Evolutionary conservation across 2,797 vertebrate genomes (phyloP).

Genomic region (Macropus fuliginosus): DNA sequence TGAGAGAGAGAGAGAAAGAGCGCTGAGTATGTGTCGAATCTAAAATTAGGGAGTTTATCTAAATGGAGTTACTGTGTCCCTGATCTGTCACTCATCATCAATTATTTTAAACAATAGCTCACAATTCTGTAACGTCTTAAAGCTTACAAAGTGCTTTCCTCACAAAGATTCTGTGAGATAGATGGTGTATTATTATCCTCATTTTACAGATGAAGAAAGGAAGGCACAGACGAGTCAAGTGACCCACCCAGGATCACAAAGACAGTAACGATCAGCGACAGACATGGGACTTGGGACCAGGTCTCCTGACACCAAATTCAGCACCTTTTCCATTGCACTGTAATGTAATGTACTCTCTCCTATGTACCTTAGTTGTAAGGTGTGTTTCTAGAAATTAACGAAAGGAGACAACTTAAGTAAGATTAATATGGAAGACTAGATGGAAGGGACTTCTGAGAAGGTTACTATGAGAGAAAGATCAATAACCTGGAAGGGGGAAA

Average conservation of each 20-base stretch:
- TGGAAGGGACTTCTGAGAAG: not conserved
- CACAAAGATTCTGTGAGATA: too few relatives aligned
- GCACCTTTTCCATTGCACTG: not conserved
- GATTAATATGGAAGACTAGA: not conserved
- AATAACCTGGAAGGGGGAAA: not conserved
- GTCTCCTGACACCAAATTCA: not conserved
- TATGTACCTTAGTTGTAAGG: not conserved
- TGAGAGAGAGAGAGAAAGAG: too few relatives aligned
- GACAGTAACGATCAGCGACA: not conserved
- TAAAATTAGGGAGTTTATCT: not conserved
- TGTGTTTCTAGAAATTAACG: not conserved
- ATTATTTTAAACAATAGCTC: not conserved
- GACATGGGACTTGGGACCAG: not conserved
- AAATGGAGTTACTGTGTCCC: not conserved
- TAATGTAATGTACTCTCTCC: not conserved
- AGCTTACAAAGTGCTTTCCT: not conserved
- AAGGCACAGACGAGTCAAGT: not conserved
- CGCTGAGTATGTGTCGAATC: not conserved
- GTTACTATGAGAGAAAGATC: not conserved
- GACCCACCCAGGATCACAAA: not conserved
- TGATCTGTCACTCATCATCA: not conserved
- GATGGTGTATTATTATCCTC: not conserved
- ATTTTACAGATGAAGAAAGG: not conserved
- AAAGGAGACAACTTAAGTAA: not conserved
- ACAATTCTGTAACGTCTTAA: not conserved